Conservation (phyloP, 2,797 vertebrate genomes). For the Micromesistius poutassou region DNA sequence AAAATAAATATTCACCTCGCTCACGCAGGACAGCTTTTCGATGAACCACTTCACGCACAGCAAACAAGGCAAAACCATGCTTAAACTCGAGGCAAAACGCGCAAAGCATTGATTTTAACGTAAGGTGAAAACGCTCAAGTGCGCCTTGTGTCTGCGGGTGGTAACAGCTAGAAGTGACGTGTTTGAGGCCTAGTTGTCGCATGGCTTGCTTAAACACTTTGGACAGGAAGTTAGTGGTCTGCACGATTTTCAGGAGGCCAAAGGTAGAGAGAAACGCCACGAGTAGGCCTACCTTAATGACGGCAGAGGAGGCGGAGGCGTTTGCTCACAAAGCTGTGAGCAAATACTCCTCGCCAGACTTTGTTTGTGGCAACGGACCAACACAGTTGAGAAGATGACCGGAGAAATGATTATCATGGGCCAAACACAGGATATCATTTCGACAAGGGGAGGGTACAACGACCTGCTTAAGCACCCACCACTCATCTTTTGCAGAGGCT, state of each 20-base stretch:
- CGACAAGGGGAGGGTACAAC: too few relatives aligned
- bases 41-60: neutral
- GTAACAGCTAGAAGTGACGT: neutral
- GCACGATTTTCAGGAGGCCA: neutral
- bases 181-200: neutral
- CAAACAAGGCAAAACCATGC: neutral
- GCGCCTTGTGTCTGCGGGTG: slow-evolving; percentile 4
- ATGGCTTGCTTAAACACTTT: neutral
- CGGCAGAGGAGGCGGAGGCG: too few relatives aligned
- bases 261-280: neutral
- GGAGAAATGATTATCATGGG: neutral
- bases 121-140: neutral
- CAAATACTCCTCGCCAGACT: neutral
- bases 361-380: neutral
- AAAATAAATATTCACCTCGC: too few relatives aligned
- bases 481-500: too few relatives aligned
- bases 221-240: neutral
- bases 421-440: neutral
- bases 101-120: slow-evolving; percentile 3
- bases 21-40: too few relatives aligned
- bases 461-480: too few relatives aligned
- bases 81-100: neutral
- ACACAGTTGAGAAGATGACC: neutral
- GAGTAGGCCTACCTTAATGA: neutral
- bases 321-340: too few relatives aligned